Base-by-base conservation (phyloP, 1,140 invertebrate genomes). In the Frieseomelitta varia region DNA sequence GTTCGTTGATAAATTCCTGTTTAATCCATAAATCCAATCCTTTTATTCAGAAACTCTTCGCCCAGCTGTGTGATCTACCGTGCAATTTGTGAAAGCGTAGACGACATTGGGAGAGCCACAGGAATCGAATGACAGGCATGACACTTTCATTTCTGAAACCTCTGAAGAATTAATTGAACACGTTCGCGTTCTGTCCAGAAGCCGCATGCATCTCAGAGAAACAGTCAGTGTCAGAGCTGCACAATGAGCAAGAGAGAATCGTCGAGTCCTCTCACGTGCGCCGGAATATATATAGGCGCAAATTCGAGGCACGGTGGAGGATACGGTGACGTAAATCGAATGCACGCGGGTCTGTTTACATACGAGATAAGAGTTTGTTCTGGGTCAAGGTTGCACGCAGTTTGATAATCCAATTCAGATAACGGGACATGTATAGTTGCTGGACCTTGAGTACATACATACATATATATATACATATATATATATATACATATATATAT, bases 371-470 rank as follows among this genome's bases (percentile, higher is more conserved):
- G 56, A 82, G 47, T 56, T 88, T 90, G 89, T 88, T 88, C 92
- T 91, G 82, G 92, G 91, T 92, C 92, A 93, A 92, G 92, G 92
- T 85, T 85, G 84, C 72, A 47, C 84, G 63, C 72, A 79, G 90
- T 90, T 84, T 90, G 87, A 91, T 92, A 90, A 91, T 93, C 88
- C 90, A 90, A 91, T 89, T 85, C 73, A 87, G 87, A 90, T 90
- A 87, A 87, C 87, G 86, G 85, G 67, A 72, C 67, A 17, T 76
- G 39, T 39, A 14, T 47, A 53, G 24, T 63, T 56, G 55, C 79
- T 69, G 79, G 79, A 81, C 79, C 79, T 81, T 81, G 84, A 84
- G 68, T 30, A 12, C 0, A 27, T n/a, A 51, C 68, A 12, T 53
- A 8, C 8, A 21, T 1, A 21, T 21, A 2, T 1, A 0, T 24